Base-by-base conservation (phyloP, 2,797 vertebrate genomes). In the Enteromius afrohamiltoni region DNA sequence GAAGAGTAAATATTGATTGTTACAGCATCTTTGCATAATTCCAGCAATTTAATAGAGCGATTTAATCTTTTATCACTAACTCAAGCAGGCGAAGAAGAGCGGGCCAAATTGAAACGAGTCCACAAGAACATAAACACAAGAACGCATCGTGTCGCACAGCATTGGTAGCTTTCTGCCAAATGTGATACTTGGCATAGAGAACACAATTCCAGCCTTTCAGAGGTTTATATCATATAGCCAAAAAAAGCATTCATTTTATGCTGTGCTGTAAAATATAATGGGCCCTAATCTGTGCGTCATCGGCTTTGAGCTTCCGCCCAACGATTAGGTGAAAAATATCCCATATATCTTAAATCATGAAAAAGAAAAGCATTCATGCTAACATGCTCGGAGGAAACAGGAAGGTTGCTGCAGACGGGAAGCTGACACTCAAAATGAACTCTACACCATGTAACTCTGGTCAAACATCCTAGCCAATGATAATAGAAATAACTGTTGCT, bases 1-100 rank as follows among this genome's bases (percentile, higher is more conserved):
- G 87, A 85, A 84, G 87, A 89, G 89, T 90, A 90, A 92, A 92
- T 91, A 92, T 92, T 90, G 91, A 92, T 90, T 88, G 89, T 91
- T 90, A 90, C 87, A 87, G 80, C 89, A 88, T 89, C 90, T 90
- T 88, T 90, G 87, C 87, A 91, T 86, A 91, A 92, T 87, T 86
- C 78, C 91, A 90, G 89, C 88, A 89, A 89, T 86, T 89, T 82
- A 81, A 74, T 83, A 49, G 60, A 82, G 75, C 77, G 74, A 87
- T 90, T 89, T 85, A 87, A 90, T 90, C 87, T 90, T 89, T 91
- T 83, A 90, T 91, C 88, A 90, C 88, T 83, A 90, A 86, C 85
- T 89, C 83, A 8, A 82, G 55, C 65, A 37, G 26, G 16, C 16
- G 14, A n/a, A 49, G 68, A 74, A 49, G 69, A 87, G 83, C 74